Percentiles rank a stretch among this genome's conserved stretches.
Conservation (phyloP, 2,113 vertebrate genomes). For the Agapornis roseicollis region DNA sequence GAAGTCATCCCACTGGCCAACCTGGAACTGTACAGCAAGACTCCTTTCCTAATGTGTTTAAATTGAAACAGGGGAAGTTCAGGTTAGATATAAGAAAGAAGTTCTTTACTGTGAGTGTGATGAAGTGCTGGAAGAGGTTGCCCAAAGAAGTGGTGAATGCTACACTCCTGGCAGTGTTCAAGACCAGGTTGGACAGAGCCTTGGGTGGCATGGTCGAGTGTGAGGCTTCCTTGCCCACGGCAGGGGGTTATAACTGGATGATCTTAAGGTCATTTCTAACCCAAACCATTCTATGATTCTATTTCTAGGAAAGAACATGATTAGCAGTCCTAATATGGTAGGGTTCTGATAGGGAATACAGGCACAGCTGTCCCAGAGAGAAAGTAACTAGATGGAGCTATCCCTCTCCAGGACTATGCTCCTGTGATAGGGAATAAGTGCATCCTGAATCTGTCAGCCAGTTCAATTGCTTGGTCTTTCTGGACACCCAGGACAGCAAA, state of each 20-base stretch:
- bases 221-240: too few species aligned
- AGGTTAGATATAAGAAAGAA: neutral
- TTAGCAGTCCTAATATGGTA: neutral
- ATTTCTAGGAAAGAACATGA: neutral
- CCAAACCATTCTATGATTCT: too few species aligned
- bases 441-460: neutral
- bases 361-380: neutral
- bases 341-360: neutral
- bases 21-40: neutral
- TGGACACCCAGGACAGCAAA: neutral
- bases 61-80: neutral
- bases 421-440: neutral
- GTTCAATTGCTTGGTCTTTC: neutral
- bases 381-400: neutral
- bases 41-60: neutral
- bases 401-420: neutral
- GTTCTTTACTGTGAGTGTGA: neutral
- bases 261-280: too few species aligned
- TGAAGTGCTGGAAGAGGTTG: too few species aligned
- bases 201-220: too few species aligned
- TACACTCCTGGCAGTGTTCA: too few species aligned
- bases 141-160: too few species aligned
- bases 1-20: neutral
- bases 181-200: too few species aligned
- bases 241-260: too few species aligned